Evolutionary conservation across 2,888 invertebrate genomes (phyloP).

Genomic region (Agrotis ipsilon): DNA sequence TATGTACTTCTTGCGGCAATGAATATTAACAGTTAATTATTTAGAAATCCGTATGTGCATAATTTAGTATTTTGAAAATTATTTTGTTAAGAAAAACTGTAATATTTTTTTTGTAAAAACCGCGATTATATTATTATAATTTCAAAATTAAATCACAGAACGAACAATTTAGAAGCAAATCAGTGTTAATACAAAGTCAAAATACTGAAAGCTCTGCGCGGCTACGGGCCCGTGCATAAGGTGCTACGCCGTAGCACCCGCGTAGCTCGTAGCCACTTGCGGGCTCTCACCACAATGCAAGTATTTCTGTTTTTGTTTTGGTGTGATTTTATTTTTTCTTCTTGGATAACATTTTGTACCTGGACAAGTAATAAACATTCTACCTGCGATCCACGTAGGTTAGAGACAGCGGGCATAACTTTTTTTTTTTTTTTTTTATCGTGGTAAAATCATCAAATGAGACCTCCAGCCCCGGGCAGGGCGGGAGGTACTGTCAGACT

Average conservation of each 20-base stretch:
- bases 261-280: conserved; percentile 52
- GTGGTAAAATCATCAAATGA: no score
- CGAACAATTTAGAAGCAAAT: not conserved
- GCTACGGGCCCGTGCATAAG: conserved; percentile 31
- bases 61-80: no score
- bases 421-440: no score
- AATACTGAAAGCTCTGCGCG: conserved; percentile 38
- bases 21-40: no score
- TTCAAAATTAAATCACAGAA: not conserved
- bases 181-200: not conserved
- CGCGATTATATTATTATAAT: not conserved
- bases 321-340: not conserved
- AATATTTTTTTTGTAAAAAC: no score
- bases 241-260: conserved; percentile 53
- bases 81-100: no score
- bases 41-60: no score
- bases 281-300: not conserved
- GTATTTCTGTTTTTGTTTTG: not conserved
- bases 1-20: not conserved
- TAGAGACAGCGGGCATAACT: no score
- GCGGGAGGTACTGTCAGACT: no score
- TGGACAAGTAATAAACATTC: no score
- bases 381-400: not conserved
- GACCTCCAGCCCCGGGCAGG: no score
- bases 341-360: not conserved